Evolutionary conservation across 2,797 vertebrate genomes (phyloP), one percentile per base, ranked within the genome.

Genomic region (Pangasius larnaudii): DNA sequence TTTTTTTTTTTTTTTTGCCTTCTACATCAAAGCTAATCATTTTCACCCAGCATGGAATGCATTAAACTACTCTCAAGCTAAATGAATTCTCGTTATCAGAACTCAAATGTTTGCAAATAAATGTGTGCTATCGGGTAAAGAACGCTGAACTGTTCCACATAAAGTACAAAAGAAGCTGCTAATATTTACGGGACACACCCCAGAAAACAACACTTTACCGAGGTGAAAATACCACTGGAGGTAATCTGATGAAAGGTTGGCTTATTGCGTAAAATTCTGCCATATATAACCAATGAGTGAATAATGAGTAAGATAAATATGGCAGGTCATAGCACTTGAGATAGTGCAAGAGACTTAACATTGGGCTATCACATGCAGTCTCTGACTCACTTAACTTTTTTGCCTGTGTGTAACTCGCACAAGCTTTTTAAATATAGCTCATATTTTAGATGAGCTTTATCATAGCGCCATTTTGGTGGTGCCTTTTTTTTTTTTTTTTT

Each of bases 121-220:
- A 36, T 3, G 42, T 24, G 18, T 80, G 75, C 16, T 56, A 78
- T 86, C 19, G 42, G 24, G 9, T 71, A 79, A 53, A 19, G 42
- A 90, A 85, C 16, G 13, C 36, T 22, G 58, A 46, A 49, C 10
- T 18, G 18, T 78, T 75, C 67, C 33, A 49, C 58, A 59, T 59
- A 42, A 22, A 53, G 46, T 27, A 77, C 84, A 88, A 86, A 84
- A 87, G 9, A 51, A 5, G 91, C 91, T 93, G 6, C 92, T 92
- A 92, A 93, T 93, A 93, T 94, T 94, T 93, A 92, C 91, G 89
- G 87, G 92, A 93, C 93, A 89, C 93, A 81, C 94, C 92, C 89
- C 36, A 83, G 72, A 81, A 79, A 58, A 81, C 71, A 77, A 63
- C 56, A 63, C 42, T 81, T 78, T 56, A 65, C 51, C 36, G 58